Evolutionary conservation across 2,888 invertebrate genomes (phyloP).

Genomic region (Rhingia rostrata): DNA sequence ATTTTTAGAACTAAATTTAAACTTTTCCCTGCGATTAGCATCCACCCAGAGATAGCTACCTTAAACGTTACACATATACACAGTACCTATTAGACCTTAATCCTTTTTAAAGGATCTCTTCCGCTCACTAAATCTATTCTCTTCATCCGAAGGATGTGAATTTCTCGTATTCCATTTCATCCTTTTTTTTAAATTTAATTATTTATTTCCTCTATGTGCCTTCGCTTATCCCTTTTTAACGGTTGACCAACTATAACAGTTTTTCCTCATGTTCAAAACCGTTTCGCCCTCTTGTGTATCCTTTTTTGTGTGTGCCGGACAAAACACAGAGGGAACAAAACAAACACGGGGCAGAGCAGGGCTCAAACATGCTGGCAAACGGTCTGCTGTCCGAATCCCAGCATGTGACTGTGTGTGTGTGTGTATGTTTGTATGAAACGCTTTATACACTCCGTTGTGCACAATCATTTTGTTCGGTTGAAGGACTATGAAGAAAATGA

Average conservation of each 20-base stretch:
- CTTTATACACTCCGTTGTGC: constrained; percentile 59
- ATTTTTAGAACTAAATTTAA: constrained; percentile 27
- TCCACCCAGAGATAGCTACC: not conserved
- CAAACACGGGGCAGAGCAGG: constrained; percentile 38
- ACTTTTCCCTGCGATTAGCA: constrained; percentile 41
- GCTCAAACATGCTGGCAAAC: constrained; percentile 43
- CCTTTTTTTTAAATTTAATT: constrained; percentile 61
- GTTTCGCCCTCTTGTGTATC: constrained; percentile 57
- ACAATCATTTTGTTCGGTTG: constrained; percentile 66
- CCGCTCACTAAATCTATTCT: constrained; percentile 43
- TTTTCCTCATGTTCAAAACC: constrained; percentile 63
- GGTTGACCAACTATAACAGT: constrained; percentile 73
- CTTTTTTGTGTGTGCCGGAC: constrained; percentile 34
- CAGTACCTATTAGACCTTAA: constrained; percentile 19
- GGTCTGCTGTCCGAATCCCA: not conserved
- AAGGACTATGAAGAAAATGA: constrained; percentile 62
- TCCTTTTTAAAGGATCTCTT: constrained; percentile 32
- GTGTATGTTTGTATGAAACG: constrained; percentile 4
- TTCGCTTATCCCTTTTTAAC: constrained; percentile 71
- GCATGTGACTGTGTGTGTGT: not conserved
- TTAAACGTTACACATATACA: constrained; percentile 12
- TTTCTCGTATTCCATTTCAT: constrained; percentile 11
- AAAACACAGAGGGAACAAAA: constrained; percentile 35
- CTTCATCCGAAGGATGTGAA: constrained; percentile 33
- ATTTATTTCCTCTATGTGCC: constrained; percentile 70